Percentiles rank a stretch among this genome's conserved stretches.
Evolutionary conservation across 2,888 invertebrate species (phyloP).

Genomic region (Drosophila nr. perissopoda): DNA sequence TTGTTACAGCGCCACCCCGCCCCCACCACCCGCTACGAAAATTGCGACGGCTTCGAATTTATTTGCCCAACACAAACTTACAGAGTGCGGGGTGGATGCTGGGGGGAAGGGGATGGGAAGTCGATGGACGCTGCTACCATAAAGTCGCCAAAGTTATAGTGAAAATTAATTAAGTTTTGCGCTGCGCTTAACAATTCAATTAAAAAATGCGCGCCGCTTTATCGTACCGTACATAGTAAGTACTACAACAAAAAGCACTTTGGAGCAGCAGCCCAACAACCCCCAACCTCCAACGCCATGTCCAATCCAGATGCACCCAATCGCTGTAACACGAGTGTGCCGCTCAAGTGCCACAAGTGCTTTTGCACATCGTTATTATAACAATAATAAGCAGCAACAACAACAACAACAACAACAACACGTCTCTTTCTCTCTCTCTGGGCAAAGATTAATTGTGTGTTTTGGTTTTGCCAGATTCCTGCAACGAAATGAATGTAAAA

Average conservation of each 20-base stretch:
- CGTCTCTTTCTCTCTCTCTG: slow-evolving; percentile 31
- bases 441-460: slow-evolving; percentile 82
- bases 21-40: slow-evolving; percentile 30
- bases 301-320: slow-evolving; percentile 32
- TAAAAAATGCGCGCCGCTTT: slow-evolving; percentile 67
- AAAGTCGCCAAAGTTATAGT: slow-evolving; percentile 77
- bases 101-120: not conserved
- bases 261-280: slow-evolving; percentile 20
- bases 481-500: slow-evolving; percentile 57
- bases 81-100: not conserved
- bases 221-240: slow-evolving; percentile 54
- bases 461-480: slow-evolving; percentile 64
- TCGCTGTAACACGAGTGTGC: slow-evolving; percentile 53
- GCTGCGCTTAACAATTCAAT: slow-evolving; percentile 80
- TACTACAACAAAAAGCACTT: slow-evolving; percentile 75
- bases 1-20: slow-evolving; percentile 53
- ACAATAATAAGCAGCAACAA: slow-evolving; percentile 81
- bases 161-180: slow-evolving; percentile 79
- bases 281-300: not conserved
- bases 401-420: slow-evolving; percentile 19
- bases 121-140: slow-evolving; percentile 42
- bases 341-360: slow-evolving; percentile 81
- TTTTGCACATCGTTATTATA: slow-evolving; percentile 84
- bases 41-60: slow-evolving; percentile 68
- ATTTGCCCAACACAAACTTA: slow-evolving; percentile 60